Conservation (phyloP, 2,113 vertebrate species). For the Cygnus atratus region DNA sequence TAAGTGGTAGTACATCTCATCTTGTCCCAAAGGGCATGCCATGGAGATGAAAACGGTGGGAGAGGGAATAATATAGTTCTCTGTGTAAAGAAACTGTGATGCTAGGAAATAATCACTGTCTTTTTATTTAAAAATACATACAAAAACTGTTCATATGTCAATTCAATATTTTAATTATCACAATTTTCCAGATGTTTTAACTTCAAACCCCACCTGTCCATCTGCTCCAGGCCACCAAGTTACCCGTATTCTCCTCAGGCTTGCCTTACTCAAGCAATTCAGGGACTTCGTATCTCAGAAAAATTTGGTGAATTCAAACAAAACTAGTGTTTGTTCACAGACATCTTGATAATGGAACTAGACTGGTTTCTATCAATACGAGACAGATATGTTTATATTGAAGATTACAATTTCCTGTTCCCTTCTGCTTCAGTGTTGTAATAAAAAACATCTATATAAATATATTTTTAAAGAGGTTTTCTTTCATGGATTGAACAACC, state of each 20-base stretch:
- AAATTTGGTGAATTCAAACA: not conserved
- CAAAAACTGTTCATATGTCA: not conserved
- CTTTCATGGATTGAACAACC: not conserved
- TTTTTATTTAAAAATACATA: not conserved
- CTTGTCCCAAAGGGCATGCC: no score
- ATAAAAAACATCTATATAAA: no score
- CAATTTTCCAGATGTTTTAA: not conserved
- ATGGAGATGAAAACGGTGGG: no score
- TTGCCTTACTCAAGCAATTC: not conserved
- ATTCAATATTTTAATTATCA: not conserved
- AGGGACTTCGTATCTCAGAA: not conserved
- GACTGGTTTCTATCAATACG: no score
- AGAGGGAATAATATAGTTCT: no score
- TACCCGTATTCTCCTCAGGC: not conserved
- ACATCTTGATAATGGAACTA: not conserved
- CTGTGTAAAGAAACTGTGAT: not conserved
- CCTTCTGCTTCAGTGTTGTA: not conserved
- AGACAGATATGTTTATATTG: not conserved
- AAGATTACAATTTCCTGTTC: not conserved
- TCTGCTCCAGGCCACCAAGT: not conserved
- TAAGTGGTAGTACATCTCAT: no score
- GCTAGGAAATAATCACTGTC: not conserved
- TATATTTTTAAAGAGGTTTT: no score
- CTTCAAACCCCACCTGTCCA: accelerated
- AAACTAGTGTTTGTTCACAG: not conserved